phyloP scores from a whole-genome alignment of 2,797 vertebrate genomes.

The Pipistrellus nathusii region DNA sequence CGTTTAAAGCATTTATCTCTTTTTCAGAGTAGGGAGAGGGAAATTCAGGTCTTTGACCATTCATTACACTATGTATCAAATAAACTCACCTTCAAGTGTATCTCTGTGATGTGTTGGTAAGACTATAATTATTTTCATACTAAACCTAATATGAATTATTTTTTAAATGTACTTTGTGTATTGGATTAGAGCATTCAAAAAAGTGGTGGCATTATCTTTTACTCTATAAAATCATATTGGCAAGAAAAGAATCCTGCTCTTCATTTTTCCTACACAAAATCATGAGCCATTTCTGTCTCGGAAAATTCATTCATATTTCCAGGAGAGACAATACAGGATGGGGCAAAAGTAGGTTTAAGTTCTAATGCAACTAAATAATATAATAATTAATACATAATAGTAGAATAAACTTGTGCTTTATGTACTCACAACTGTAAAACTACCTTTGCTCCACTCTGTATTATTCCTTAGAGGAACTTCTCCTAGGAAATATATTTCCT shows the following conservation, averaged over 20 bases:
- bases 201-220: background rate
- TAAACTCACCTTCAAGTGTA: background rate
- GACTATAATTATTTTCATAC: background rate
- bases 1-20: background rate
- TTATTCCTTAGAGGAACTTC: constrained; percentile 1
- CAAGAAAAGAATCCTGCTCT: background rate
- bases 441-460: background rate
- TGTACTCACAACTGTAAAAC: background rate
- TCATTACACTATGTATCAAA: background rate
- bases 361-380: background rate
- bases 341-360: background rate
- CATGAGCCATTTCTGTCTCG: background rate
- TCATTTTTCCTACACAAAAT: background rate
- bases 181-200: background rate
- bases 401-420: background rate
- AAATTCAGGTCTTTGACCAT: background rate
- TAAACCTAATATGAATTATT: background rate
- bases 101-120: background rate
- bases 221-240: background rate
- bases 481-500: background rate
- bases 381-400: background rate
- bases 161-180: background rate
- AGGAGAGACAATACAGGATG: background rate
- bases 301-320: background rate
- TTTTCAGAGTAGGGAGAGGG: background rate